These are phyloP conservation scores for Megamerina dolium DNA, from an alignment of 2,888 invertebrate species.

Conservation along the genomic window DNA sequence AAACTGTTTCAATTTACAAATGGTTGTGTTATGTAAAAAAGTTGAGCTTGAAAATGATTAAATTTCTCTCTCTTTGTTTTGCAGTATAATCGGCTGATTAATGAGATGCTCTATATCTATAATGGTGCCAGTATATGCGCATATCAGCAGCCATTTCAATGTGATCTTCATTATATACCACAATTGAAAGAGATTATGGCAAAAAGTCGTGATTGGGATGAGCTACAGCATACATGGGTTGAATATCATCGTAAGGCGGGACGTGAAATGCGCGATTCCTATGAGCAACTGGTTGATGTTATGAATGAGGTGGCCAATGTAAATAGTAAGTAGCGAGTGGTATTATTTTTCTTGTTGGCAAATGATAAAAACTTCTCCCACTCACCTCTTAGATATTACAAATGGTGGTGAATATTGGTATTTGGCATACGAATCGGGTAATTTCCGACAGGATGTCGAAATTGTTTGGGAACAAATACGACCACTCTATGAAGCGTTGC, in stretches of 20 bases:
- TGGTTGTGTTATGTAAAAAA: no score
- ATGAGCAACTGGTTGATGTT: slow-evolving; percentile 70
- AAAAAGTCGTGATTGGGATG: slow-evolving; percentile 77
- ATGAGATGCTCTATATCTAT: slow-evolving; percentile 83
- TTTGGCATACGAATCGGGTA: slow-evolving; percentile 73
- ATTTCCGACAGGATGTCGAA: slow-evolving; percentile 72
- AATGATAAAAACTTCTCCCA: not conserved
- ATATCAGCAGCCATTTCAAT: slow-evolving; percentile 76
- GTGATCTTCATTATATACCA: slow-evolving; percentile 74
- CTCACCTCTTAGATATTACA: slow-evolving; percentile 64
- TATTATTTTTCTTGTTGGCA: not conserved
- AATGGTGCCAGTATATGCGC: slow-evolving; percentile 80
- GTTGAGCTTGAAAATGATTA: no score
- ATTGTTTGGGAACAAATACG: slow-evolving; percentile 78
- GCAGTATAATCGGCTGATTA: slow-evolving; percentile 80
- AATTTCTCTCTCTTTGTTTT: slow-evolving; percentile 22
- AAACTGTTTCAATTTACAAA: no score
- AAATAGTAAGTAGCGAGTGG: slow-evolving; percentile 61
- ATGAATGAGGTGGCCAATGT: slow-evolving; percentile 74
- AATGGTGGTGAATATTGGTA: slow-evolving; percentile 87
- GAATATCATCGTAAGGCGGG: slow-evolving; percentile 86
- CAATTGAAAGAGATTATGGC: slow-evolving; percentile 74
- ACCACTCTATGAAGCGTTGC: slow-evolving; percentile 80
- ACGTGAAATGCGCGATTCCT: slow-evolving; percentile 69
- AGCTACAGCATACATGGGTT: slow-evolving; percentile 80